Conservation (phyloP, 1,140 invertebrate species). For the Arion vulgaris region DNA sequence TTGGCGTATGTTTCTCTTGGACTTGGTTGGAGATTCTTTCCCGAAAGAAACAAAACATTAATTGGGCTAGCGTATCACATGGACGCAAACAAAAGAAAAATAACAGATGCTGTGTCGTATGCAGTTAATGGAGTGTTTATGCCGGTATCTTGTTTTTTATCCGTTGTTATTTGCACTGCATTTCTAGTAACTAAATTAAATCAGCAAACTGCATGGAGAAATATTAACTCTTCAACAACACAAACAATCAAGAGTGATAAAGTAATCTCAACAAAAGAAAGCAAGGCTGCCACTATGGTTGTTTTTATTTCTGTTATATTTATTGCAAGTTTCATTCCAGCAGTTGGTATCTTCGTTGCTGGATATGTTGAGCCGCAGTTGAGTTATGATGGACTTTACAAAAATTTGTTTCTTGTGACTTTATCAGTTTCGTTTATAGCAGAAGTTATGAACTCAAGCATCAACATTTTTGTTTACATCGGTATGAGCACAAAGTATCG, state of each 20-base stretch:
- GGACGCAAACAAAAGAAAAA: background rate
- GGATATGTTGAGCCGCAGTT: background rate
- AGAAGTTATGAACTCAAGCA: background rate
- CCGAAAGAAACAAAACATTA: background rate
- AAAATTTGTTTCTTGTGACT: background rate
- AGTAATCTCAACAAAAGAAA: background rate
- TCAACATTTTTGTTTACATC: background rate
- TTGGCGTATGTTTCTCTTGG: background rate
- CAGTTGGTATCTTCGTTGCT: background rate
- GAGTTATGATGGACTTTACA: background rate
- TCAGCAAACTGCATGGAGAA: conserved; percentile 8
- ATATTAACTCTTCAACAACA: no score
- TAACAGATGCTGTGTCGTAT: background rate
- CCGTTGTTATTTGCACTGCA: background rate
- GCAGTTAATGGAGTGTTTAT: conserved; percentile 1
- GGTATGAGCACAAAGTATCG: background rate
- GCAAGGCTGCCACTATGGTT: background rate
- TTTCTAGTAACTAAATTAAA: conserved; percentile 3
- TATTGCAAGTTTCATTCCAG: background rate
- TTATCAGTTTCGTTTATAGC: background rate
- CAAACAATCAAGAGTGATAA: background rate
- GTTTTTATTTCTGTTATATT: background rate
- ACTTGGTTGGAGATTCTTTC: background rate
- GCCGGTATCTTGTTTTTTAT: background rate
- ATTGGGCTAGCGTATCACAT: background rate